Conservation (phyloP, 2,113 vertebrate genomes). For the Periophthalmodon schlosseri region DNA sequence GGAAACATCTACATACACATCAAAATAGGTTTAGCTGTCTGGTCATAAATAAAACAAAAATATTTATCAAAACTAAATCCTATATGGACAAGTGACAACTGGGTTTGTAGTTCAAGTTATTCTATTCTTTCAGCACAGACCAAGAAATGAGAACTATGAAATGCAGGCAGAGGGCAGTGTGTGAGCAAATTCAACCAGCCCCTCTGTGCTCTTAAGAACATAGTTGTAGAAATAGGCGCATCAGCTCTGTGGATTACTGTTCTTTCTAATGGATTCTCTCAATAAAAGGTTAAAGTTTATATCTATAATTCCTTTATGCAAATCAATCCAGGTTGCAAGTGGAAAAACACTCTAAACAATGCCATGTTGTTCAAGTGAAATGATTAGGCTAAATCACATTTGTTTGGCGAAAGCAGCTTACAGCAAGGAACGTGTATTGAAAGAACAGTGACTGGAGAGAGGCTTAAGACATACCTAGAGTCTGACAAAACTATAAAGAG, state of each 20-base stretch:
- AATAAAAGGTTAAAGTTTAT: conserved; percentile 13
- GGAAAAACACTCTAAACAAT: conserved; percentile 73
- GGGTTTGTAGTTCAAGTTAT: not conserved
- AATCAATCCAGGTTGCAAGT: conserved; percentile 31
- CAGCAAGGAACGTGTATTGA: conserved; percentile 58
- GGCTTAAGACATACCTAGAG: conserved; percentile 68
- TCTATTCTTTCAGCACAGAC: not conserved
- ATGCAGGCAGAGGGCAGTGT: conserved; percentile 13
- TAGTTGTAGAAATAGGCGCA: not conserved
- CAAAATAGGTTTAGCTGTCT: not conserved
- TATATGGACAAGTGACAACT: not conserved
- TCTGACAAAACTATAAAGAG: conserved; percentile 65
- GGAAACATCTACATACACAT: not conserved
- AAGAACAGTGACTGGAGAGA: conserved; percentile 56
- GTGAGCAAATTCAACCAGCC: not conserved
- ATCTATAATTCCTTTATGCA: conserved; percentile 22
- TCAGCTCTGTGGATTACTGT: not conserved
- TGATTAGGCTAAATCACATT: conserved; percentile 76
- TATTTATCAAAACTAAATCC: not conserved
- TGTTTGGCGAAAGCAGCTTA: conserved; percentile 77
- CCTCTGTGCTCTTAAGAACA: not conserved
- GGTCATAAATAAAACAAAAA: too few species aligned
- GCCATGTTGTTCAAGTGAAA: conserved; percentile 75
- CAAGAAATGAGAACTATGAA: not conserved
- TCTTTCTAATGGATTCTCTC: not conserved